Conservation (phyloP, 2,797 vertebrate genomes). For the Falco peregrinus region DNA sequence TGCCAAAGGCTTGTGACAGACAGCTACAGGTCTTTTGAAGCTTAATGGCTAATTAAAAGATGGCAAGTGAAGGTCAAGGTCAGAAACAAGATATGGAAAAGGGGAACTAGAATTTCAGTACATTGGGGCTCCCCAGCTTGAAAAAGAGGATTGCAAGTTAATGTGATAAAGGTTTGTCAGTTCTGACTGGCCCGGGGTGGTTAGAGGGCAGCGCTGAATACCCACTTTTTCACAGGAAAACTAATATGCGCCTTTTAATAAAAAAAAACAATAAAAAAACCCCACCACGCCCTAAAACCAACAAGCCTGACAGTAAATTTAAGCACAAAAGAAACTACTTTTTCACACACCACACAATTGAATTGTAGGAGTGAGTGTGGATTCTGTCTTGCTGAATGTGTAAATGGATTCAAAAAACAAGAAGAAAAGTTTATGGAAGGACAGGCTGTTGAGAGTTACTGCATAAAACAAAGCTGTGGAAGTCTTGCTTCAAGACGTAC, state of each 20-base stretch:
- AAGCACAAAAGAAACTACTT: background rate
- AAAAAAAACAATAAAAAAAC: too few species aligned
- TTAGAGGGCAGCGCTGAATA: background rate
- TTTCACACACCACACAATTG: background rate
- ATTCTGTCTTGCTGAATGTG: background rate
- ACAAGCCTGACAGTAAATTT: background rate
- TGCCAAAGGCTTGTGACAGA: background rate
- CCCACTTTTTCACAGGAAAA: background rate
- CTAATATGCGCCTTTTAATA: background rate
- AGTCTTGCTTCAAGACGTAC: background rate
- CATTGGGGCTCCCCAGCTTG: background rate
- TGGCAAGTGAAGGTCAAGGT: background rate
- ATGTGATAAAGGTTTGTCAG: background rate
- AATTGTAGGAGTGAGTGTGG: background rate
- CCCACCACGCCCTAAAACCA: background rate
- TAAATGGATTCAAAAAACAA: background rate
- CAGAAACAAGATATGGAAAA: background rate
- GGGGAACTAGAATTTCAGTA: background rate
- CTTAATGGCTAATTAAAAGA: background rate
- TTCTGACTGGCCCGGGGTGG: background rate
- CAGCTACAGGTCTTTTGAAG: background rate
- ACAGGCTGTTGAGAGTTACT: background rate
- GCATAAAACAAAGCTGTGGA: background rate
- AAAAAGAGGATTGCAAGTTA: background rate
- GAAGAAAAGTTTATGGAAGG: background rate